Conservation (phyloP, 1,140 invertebrate genomes). For the Uloborus diversus region DNA sequence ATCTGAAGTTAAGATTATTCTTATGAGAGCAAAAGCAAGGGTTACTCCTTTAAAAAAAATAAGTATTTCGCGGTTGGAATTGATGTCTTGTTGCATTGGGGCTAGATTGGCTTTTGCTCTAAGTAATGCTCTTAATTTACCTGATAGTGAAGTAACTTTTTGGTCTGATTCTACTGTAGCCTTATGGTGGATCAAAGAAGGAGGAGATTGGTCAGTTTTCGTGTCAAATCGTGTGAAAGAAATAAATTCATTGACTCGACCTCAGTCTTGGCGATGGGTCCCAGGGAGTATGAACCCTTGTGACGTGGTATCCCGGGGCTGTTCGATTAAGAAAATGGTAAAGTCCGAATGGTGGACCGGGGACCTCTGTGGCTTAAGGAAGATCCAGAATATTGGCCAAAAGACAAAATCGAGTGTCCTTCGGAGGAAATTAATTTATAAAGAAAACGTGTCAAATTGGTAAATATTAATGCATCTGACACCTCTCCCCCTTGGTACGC, state of each 20-base stretch:
- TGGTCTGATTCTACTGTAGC: background rate
- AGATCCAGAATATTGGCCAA: background rate
- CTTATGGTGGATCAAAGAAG: slow-evolving; percentile 9
- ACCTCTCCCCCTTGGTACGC: no score
- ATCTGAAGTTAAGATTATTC: no score
- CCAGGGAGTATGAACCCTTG: background rate
- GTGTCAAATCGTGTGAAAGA: slow-evolving; percentile 16
- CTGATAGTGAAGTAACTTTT: no score
- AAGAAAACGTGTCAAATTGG: no score
- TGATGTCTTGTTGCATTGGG: background rate
- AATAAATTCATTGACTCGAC: background rate
- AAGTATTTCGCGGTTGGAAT: slow-evolving; percentile 9
- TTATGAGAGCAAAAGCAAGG: slow-evolving; percentile 12
- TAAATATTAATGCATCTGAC: no score
- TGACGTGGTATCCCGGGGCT: background rate
- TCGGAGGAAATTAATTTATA: no score
- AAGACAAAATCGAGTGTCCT: no score
- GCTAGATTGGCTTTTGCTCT: background rate
- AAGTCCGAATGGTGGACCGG: slow-evolving; percentile 2
- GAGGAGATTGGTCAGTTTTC: slow-evolving; percentile 19
- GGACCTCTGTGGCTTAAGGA: background rate
- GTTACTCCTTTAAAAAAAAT: background rate
- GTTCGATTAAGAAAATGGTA: background rate
- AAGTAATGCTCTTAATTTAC: no score
- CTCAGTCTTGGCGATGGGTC: background rate